Conservation (phyloP, 1,140 invertebrate species). For the Drosophila paulistorum region DNA sequence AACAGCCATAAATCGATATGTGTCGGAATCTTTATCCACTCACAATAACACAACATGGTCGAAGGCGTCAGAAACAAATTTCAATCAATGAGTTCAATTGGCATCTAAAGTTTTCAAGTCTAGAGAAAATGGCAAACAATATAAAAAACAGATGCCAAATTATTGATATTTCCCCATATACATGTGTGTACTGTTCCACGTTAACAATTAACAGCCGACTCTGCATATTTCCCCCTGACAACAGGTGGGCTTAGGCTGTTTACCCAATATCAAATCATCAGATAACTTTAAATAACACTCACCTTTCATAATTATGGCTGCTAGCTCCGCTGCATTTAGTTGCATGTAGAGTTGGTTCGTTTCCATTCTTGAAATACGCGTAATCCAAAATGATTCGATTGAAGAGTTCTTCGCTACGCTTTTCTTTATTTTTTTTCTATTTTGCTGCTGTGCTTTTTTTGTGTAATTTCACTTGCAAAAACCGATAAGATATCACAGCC, state of each 20-base stretch:
- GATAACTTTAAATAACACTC: conserved; percentile 21
- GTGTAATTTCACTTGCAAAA: conserved; percentile 30
- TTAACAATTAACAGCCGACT: conserved; percentile 38
- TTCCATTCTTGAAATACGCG: conserved; percentile 49
- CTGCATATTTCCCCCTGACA: background rate
- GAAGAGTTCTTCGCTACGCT: conserved; percentile 4
- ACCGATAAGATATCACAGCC: conserved; percentile 34
- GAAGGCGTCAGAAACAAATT: conserved; percentile 7
- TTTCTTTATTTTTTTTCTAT: conserved; percentile 6
- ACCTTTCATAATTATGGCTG: conserved; percentile 81
- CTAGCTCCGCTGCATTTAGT: conserved; percentile 72
- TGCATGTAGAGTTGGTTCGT: conserved; percentile 72
- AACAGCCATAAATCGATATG: background rate
- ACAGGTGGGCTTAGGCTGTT: conserved; percentile 6
- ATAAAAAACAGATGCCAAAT: conserved; percentile 1
- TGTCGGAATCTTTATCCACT: background rate
- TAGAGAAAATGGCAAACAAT: background rate
- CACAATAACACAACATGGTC: background rate
- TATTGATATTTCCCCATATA: background rate
- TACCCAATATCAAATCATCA: background rate
- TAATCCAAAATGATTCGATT: conserved; percentile 57
- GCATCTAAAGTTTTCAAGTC: background rate
- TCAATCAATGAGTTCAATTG: background rate
- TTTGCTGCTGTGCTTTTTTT: background rate
- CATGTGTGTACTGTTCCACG: background rate